A percentile compares a stretch with the other conserved stretches of the same genome.
Conservation (phyloP, 2,797 vertebrate genomes). For the Clarias pachynema region DNA sequence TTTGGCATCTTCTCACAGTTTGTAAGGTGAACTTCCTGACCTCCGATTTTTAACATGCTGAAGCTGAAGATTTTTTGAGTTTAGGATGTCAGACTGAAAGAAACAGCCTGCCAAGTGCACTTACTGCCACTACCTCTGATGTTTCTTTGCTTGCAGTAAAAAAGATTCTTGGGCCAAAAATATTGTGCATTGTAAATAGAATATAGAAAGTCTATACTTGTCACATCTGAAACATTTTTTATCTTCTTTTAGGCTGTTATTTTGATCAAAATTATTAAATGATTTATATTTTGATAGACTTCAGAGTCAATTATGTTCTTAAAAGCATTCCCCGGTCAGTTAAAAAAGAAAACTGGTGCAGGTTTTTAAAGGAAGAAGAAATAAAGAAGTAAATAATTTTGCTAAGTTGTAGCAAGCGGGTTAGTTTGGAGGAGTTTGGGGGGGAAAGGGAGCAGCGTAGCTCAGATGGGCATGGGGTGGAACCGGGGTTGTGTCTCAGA, state of each 20-base stretch:
- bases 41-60: slow-evolving; percentile 69
- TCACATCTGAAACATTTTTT: not conserved
- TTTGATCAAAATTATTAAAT: slow-evolving; percentile 72
- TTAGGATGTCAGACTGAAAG: slow-evolving; percentile 73
- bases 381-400: not conserved
- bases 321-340: not conserved
- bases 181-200: slow-evolving; percentile 14
- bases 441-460: slow-evolving; percentile 23
- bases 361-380: not conserved
- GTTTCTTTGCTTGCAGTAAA: slow-evolving; percentile 64
- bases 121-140: slow-evolving; percentile 73
- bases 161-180: slow-evolving; percentile 52
- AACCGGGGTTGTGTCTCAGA: slow-evolving; percentile 79
- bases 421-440: slow-evolving; percentile 25
- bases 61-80: slow-evolving; percentile 71
- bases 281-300: slow-evolving; percentile 71
- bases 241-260: slow-evolving; percentile 60
- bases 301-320: not conserved
- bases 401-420: slow-evolving; percentile 29
- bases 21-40: slow-evolving; percentile 76
- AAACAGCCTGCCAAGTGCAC: slow-evolving; percentile 73
- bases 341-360: not conserved
- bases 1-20: slow-evolving; percentile 74
- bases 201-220: slow-evolving; percentile 34
- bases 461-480: slow-evolving; percentile 59